Conservation (phyloP, 2,888 invertebrate genomes). For the Philopedon plagiatum region DNA sequence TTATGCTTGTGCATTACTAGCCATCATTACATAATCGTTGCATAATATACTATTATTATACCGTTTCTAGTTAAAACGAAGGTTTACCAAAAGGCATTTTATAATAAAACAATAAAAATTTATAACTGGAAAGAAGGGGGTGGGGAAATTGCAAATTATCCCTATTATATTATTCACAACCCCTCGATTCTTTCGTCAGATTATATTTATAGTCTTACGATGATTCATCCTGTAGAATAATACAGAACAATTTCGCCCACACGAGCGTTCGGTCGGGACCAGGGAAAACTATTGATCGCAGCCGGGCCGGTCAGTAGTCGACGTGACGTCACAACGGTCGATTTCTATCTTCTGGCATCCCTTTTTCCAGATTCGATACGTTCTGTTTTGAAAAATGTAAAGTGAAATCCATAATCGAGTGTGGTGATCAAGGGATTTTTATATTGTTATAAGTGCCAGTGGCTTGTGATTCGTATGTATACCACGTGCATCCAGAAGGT, state of each 20-base stretch:
- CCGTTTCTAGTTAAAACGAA: too few relatives aligned
- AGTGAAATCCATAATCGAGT: not conserved
- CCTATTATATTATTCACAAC: not conserved
- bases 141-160: too few relatives aligned
- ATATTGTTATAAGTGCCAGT: not conserved
- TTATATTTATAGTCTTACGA: not conserved
- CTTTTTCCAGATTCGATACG: conserved; percentile 27
- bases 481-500: not conserved
- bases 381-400: conserved; percentile 27
- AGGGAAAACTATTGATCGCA: conserved; percentile 67
- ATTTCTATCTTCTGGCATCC: conserved; percentile 48
- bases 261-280: conserved; percentile 40
- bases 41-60: too few relatives aligned
- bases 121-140: too few relatives aligned
- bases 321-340: conserved; percentile 67
- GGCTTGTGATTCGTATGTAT: not conserved
- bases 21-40: too few relatives aligned
- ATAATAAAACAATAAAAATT: too few relatives aligned
- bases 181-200: not conserved
- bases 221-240: conserved; percentile 12
- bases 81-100: too few relatives aligned
- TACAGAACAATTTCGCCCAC: conserved; percentile 15
- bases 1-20: too few relatives aligned
- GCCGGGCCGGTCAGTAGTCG: conserved; percentile 59
- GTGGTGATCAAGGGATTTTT: too few relatives aligned